Percentiles rank a stretch among this genome's conserved stretches.
phyloP scores from a whole-genome alignment of 2,888 invertebrate genomes.

The Limnephilus marmoratus region DNA sequence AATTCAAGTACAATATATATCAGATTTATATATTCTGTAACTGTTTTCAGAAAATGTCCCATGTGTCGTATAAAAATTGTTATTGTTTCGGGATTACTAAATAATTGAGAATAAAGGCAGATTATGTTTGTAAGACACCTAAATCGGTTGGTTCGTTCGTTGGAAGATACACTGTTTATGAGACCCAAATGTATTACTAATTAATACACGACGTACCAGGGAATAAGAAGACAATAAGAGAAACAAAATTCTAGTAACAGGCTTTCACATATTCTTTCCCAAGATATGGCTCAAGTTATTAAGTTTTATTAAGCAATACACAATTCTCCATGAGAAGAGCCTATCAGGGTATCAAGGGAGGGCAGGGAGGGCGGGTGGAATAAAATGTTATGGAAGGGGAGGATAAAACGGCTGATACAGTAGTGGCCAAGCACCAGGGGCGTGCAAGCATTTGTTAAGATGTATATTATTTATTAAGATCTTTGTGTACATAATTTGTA shows the following conservation, averaged over 20 bases:
- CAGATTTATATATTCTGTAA: too few species aligned
- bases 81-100: too few species aligned
- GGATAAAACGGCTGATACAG: background rate
- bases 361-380: background rate
- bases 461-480: background rate
- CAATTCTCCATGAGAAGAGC: constrained; percentile 23
- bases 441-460: background rate
- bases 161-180: background rate
- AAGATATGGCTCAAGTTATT: constrained; percentile 5
- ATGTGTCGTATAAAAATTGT: too few species aligned
- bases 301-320: constrained; percentile 43
- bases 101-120: too few species aligned
- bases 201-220: background rate
- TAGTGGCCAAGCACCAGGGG: background rate
- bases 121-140: background rate
- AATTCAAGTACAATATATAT: too few species aligned
- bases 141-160: background rate
- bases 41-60: too few species aligned
- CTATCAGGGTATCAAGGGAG: background rate
- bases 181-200: background rate
- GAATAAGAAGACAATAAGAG: background rate
- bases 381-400: constrained; percentile 36
- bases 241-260: background rate
- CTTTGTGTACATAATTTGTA: background rate
- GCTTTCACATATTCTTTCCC: constrained; percentile 5